Conservation (phyloP, 2,797 vertebrate genomes). For the Mionectes olivaceus region DNA sequence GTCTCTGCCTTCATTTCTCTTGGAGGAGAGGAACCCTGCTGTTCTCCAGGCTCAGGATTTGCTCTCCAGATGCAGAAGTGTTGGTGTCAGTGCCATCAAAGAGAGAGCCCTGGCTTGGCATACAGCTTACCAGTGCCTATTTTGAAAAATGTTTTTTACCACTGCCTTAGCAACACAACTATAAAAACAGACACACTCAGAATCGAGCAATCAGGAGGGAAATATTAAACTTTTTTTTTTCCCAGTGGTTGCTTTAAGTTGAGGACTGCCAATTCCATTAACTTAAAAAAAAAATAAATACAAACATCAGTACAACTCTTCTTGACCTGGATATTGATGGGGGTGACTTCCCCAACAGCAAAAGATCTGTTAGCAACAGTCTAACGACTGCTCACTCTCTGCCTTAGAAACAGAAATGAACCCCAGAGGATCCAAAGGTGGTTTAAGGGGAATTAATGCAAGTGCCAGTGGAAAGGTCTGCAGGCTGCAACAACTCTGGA, state of each 20-base stretch:
- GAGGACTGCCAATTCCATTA: conserved; percentile 30
- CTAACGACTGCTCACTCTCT: not conserved
- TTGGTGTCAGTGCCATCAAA: conserved; percentile 11
- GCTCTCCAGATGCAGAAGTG: not conserved
- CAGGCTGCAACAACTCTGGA: rapidly evolving
- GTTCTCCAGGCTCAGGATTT: not conserved
- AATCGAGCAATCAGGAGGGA: conserved; percentile 29
- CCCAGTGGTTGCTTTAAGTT: not conserved
- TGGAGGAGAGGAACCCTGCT: not conserved
- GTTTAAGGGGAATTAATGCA: not conserved
- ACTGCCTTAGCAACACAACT: conserved; percentile 69
- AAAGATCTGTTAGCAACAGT: not conserved
- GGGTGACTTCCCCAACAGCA: not conserved
- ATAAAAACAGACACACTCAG: conserved; percentile 45
- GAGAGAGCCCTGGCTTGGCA: not conserved
- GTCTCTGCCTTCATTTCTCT: not conserved
- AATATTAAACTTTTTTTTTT: conserved; percentile 3
- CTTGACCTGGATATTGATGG: not conserved
- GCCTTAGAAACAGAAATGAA: not conserved
- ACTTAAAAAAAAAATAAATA: not conserved
- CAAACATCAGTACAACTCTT: not conserved
- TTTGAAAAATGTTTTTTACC: conserved; percentile 56
- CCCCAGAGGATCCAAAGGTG: not conserved
- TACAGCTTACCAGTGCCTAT: conserved; percentile 21
- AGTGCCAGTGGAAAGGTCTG: not conserved